Evolutionary conservation across 92 coral and sea anemone species (phyloP).

Genomic region (Paramuricea clavata): DNA sequence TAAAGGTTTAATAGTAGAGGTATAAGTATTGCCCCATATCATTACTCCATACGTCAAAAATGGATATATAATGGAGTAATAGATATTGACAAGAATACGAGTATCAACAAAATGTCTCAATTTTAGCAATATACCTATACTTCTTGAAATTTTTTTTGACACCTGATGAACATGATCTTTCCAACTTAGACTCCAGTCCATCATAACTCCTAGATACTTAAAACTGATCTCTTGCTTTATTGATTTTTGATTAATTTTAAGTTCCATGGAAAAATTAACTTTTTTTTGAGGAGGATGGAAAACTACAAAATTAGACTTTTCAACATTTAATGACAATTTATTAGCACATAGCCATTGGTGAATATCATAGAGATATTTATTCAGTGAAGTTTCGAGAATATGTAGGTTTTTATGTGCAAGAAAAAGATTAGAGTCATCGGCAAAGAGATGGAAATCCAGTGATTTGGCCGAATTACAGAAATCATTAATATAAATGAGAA

Average conservation of each 20-base stretch:
- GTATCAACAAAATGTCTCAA: neutral
- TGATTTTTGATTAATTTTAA: neutral
- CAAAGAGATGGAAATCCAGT: neutral
- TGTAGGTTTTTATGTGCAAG: neutral
- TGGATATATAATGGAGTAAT: no score
- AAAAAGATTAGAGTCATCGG: neutral
- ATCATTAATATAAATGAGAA: no score
- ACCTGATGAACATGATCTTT: constrained; percentile 10
- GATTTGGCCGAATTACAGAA: neutral
- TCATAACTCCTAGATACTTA: neutral
- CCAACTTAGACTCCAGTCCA: neutral
- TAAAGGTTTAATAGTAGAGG: neutral
- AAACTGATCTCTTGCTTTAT: neutral
- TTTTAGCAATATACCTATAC: neutral
- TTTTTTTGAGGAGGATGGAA: no score
- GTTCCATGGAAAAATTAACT: neutral
- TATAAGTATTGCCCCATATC: neutral
- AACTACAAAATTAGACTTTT: no score
- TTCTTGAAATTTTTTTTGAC: neutral
- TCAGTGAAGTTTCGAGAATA: neutral
- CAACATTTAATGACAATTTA: no score
- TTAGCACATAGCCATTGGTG: no score
- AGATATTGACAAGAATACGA: neutral
- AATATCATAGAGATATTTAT: neutral
- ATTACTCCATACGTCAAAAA: no score